phyloP scores from a whole-genome alignment of 1,140 invertebrate genomes.

The Caerostris extrusa region DNA sequence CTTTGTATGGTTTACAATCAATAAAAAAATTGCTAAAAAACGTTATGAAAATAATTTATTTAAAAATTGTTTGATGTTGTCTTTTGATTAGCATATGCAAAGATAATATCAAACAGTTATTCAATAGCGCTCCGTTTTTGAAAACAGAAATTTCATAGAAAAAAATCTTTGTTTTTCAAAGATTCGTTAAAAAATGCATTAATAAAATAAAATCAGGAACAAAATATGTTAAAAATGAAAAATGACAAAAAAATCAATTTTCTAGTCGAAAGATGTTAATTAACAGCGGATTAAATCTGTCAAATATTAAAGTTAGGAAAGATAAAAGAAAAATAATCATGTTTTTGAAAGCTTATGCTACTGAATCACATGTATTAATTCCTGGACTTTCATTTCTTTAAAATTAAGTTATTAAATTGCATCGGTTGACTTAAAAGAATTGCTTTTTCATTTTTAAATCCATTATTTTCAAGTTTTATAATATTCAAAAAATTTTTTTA shows the following conservation, averaged over 20 bases:
- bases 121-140: not conserved
- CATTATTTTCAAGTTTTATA: too few species aligned
- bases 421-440: too few species aligned
- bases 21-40: not conserved
- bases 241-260: not conserved
- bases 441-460: too few species aligned
- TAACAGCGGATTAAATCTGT: slow-evolving; percentile 2
- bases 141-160: not conserved
- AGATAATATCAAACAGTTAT: not conserved
- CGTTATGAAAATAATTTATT: not conserved
- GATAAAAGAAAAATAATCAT: not conserved
- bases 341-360: too few species aligned
- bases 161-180: not conserved
- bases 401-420: too few species aligned
- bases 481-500: too few species aligned
- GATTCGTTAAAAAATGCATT: not conserved
- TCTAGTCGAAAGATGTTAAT: not conserved
- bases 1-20: not conserved
- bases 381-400: too few species aligned
- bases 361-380: too few species aligned
- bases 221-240: not conserved
- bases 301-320: not conserved
- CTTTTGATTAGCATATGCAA: not conserved
- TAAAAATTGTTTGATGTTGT: not conserved
- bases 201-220: not conserved